Base-by-base conservation (phyloP, 2,113 vertebrate species). In the Epinephelus lanceolatus region DNA sequence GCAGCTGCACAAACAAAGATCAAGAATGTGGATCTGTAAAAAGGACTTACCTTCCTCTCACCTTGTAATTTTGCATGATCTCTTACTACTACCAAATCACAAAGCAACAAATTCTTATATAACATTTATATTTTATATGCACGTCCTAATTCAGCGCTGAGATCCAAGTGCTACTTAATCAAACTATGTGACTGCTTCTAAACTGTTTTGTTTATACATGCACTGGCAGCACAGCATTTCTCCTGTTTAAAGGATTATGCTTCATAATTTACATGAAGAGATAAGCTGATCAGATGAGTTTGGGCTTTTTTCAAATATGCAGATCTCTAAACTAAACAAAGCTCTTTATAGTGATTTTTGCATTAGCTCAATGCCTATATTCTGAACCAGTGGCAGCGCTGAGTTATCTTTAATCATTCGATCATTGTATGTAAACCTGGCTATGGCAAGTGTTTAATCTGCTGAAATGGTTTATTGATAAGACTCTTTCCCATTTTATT, bases 391-490 rank as follows among this genome's bases (percentile, higher is more conserved):
- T 27, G 27, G 27, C 27, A 27, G 55, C 51, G 33, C 76, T 55
- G 21, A 59, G n/a, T 81, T 81, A 71, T 68, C 75, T 86, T 87
- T 69, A 90, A 86, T 87, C 85, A 89, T 56, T 40, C 1, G 1
- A 76, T 91, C 86, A 86, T 53, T 92, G 88, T 91, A 80, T 92
- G 91, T 86, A 82, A 91, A 91, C 77, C 25, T 61, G 19, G 11
- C 4, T 9, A 55, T 3, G 25, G 23, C 25, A 52, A 70, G 42
- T 25, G 30, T 74, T 76, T 73, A 55, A 84, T 83, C 78, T 89
- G 23, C 37, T 71, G 23, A 47, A 82, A 53, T 5, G 11, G 18
- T 67, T 55, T 0, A 65, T 42, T 71, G 84, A 87, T 78, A 55
- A 56, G n/a, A 68, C 42, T 78, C 52, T 67, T 71, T 47, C 57